A percentile compares a stretch with the other conserved stretches of the same genome.
Conservation (phyloP, 2,113 vertebrate genomes). For the Etheostoma spectabile region DNA sequence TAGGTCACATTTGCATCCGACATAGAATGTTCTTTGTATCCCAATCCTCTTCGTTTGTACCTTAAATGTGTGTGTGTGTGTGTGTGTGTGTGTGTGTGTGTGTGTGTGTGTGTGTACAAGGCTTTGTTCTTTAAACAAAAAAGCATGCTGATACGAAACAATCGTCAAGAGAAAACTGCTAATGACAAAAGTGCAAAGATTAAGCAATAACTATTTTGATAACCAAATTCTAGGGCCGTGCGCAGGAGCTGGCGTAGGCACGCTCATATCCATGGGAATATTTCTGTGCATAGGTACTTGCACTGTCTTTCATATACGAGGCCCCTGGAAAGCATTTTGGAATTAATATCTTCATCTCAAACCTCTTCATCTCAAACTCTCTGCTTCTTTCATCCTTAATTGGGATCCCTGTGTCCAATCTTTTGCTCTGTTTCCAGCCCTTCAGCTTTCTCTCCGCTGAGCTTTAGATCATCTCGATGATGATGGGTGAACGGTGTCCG, state of each 20-base stretch:
- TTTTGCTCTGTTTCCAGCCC: constrained; percentile 29
- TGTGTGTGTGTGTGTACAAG: not conserved
- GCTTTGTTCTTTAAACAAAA: not conserved
- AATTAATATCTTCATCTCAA: not conserved
- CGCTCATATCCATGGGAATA: too few relatives aligned
- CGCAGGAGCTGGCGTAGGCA: too few relatives aligned
- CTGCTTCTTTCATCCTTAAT: constrained; percentile 4
- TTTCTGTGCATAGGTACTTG: too few relatives aligned
- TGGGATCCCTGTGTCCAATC: not conserved
- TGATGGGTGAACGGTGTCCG: constrained; percentile 31
- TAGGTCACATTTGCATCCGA: constrained; percentile 25
- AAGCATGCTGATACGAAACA: not conserved
- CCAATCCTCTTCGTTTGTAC: not conserved
- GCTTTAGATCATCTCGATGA: constrained; percentile 1
- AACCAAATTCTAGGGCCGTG: too few relatives aligned
- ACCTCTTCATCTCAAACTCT: not conserved
- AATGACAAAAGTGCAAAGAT: not conserved
- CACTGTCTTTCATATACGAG: too few relatives aligned
- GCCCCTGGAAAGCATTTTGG: not conserved
- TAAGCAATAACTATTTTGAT: too few relatives aligned
- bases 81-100: not conserved
- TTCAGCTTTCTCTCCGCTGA: constrained; percentile 28
- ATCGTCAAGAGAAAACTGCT: not conserved
- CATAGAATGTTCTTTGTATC: constrained; percentile 3
- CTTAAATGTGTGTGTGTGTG: not conserved